phyloP scores from a whole-genome alignment of 2,888 invertebrate genomes.

The Epirrita christyi region DNA sequence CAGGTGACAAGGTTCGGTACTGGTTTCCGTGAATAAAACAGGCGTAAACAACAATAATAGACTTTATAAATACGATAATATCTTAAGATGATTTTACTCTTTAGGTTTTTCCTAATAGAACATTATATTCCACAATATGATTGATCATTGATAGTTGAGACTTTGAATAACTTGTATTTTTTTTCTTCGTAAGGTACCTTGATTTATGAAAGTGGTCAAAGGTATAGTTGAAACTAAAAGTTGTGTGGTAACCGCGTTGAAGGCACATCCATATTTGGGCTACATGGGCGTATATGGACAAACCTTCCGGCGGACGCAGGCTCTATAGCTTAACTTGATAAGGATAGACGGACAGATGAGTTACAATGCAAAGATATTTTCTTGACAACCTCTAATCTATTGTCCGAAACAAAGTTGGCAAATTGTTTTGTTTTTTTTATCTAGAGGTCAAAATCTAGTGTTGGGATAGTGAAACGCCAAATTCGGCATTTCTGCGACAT shows the following conservation, averaged over 20 bases:
- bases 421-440: too few species aligned
- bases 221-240: conserved; percentile 34
- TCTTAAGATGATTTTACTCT: too few species aligned
- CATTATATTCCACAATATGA: too few species aligned
- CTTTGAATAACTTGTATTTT: not conserved
- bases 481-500: not conserved
- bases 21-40: conserved; percentile 30
- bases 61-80: not conserved
- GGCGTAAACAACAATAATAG: conserved; percentile 10
- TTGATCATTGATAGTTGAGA: too few species aligned
- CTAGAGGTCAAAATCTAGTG: not conserved
- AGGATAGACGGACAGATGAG: conserved; percentile 17
- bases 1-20: conserved; percentile 40
- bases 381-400: conserved; percentile 11
- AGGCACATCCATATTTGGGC: conserved; percentile 33
- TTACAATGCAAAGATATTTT: conserved; percentile 23
- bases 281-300: conserved; percentile 35
- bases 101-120: too few species aligned
- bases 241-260: conserved; percentile 33
- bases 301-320: conserved; percentile 38
- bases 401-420: too few species aligned
- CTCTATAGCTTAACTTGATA: conserved; percentile 26
- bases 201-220: conserved; percentile 29
- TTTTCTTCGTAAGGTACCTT: conserved; percentile 4
- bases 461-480: not conserved